phyloP scores from a whole-genome alignment of 1,140 invertebrate species.

The Chelonus insularis region DNA sequence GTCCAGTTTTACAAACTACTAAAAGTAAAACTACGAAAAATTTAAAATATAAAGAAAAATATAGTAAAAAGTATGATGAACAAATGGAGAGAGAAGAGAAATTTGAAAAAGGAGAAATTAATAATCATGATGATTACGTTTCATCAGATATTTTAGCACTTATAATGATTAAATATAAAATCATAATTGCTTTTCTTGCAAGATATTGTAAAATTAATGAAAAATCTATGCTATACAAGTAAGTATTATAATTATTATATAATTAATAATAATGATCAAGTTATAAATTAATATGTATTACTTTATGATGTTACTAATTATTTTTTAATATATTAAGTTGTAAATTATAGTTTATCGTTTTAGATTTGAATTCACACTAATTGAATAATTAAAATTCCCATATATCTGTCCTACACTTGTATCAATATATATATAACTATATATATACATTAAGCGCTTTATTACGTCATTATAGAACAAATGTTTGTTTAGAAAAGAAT shows the following conservation, averaged over 20 bases:
- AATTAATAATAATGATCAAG: not conserved
- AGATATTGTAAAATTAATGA: slow-evolving; percentile 32
- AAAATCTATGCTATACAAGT: slow-evolving; percentile 36
- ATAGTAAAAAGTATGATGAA: slow-evolving; percentile 45
- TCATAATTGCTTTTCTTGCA: slow-evolving; percentile 33
- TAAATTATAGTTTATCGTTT: no score
- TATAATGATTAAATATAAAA: slow-evolving; percentile 39
- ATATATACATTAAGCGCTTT: no score
- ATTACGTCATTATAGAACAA: no score
- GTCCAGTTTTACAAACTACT: no score
- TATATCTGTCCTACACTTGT: no score
- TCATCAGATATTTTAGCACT: slow-evolving; percentile 34
- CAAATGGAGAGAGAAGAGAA: slow-evolving; percentile 33
- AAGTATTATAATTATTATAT: slow-evolving; percentile 11
- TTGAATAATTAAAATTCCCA: no score
- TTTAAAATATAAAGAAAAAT: slow-evolving; percentile 46
- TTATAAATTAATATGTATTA: not conserved
- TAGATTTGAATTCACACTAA: no score
- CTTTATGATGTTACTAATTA: no score
- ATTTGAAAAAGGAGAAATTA: slow-evolving; percentile 2
- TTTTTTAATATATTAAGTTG: no score
- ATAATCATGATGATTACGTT: slow-evolving; percentile 9
- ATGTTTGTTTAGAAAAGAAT: no score
- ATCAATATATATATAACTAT: no score
- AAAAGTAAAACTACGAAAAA: not conserved